Percentiles rank a stretch among this genome's conserved stretches.
Evolutionary conservation across 2,113 vertebrate genomes (phyloP).

Genomic region (Mus musculus): DNA sequence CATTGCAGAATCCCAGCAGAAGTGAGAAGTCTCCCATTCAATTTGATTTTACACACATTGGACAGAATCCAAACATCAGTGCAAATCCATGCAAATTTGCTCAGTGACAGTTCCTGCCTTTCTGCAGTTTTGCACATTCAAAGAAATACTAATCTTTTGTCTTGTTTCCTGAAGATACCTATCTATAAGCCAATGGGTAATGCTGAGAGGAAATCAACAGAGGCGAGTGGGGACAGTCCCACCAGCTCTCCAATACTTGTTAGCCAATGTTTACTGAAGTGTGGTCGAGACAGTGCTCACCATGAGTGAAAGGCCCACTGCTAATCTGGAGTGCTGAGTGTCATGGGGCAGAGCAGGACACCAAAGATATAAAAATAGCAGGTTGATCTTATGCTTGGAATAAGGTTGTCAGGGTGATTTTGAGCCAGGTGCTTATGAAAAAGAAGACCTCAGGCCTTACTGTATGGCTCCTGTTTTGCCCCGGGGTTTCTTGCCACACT

Average conservation of each 20-base stretch:
- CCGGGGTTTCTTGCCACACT: not conserved
- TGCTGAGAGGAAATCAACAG: conserved; percentile 64
- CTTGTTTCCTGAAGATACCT: conserved; percentile 64
- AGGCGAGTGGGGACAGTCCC: conserved; percentile 3
- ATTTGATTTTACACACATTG: conserved; percentile 58
- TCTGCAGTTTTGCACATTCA: conserved; percentile 62
- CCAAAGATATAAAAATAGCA: conserved; percentile 78
- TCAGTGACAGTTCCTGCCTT: conserved; percentile 51
- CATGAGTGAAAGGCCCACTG: conserved; percentile 52
- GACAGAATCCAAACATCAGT: conserved; percentile 40
- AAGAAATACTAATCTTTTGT: conserved; percentile 62
- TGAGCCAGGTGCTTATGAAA: conserved; percentile 55
- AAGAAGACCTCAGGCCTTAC: conserved; percentile 38
- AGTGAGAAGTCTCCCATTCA: conserved; percentile 39
- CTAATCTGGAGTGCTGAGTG: conserved; percentile 79
- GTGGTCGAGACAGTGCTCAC: conserved; percentile 48
- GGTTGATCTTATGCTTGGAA: conserved; percentile 69
- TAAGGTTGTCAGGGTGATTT: conserved; percentile 61
- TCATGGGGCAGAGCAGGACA: conserved; percentile 76
- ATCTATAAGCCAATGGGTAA: conserved; percentile 23
- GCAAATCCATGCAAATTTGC: not conserved
- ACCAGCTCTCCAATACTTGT: not conserved
- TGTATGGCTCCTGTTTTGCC: not conserved
- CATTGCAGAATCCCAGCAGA: conserved; percentile 33
- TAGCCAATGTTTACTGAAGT: not conserved